Evolutionary conservation across 2,797 vertebrate genomes (phyloP).

Genomic region (Cyprinodon diabolis): DNA sequence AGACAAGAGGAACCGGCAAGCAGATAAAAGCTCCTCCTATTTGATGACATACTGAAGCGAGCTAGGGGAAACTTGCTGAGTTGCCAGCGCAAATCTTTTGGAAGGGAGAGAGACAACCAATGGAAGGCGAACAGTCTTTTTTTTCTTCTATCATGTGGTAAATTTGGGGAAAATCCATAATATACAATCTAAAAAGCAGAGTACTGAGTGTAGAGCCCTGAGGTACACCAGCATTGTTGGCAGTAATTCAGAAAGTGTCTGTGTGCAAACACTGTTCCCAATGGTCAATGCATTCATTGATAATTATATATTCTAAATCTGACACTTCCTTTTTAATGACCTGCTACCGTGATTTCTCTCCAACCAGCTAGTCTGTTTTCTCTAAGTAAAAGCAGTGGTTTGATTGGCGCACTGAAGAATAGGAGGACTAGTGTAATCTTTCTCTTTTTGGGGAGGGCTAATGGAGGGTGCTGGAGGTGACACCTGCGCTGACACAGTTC

Average conservation of each 20-base stretch:
- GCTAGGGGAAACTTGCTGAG: too few species aligned
- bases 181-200: background rate
- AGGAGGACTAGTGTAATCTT: conserved; percentile 33
- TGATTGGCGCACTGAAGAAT: conserved; percentile 12
- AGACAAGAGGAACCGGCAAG: too few species aligned
- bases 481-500: conserved; percentile 70
- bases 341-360: conserved; percentile 24
- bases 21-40: too few species aligned
- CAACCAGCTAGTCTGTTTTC: conserved; percentile 41
- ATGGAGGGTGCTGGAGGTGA: conserved; percentile 49
- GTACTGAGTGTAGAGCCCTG: background rate
- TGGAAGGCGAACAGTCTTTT: too few species aligned
- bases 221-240: background rate
- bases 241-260: background rate
- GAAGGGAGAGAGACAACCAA: too few species aligned
- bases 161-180: too few species aligned
- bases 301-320: background rate
- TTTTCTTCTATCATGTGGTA: too few species aligned
- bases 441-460: conserved; percentile 37
- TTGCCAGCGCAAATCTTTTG: too few species aligned
- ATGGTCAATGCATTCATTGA: background rate
- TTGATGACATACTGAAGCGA: too few species aligned
- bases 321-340: background rate
- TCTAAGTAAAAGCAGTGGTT: conserved; percentile 55
- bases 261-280: background rate